These are phyloP conservation scores for Grallaria varia DNA, from an alignment of 2,113 vertebrate species.

Conservation along the genomic window DNA sequence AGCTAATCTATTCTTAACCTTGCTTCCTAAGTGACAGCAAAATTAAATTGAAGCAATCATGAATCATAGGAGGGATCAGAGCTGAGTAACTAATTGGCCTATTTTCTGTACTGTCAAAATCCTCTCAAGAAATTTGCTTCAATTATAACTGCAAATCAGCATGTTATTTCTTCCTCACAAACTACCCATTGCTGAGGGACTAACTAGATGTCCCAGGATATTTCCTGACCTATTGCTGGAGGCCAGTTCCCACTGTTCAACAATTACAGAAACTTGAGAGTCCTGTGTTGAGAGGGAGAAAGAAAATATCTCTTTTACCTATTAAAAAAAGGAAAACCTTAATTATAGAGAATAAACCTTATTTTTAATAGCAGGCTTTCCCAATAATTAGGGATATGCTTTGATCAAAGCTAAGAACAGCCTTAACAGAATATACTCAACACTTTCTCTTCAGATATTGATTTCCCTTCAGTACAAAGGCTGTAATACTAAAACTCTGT, in stretches of 20 bases:
- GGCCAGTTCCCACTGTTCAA: slow-evolving; percentile 61
- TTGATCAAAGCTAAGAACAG: not conserved
- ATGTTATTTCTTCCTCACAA: slow-evolving; percentile 71
- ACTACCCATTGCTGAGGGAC: slow-evolving; percentile 64
- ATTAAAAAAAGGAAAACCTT: not conserved
- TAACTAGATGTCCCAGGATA: slow-evolving; percentile 63
- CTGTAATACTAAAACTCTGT: not conserved
- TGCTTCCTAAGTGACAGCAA: slow-evolving; percentile 71
- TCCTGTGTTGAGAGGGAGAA: not conserved
- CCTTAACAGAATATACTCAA: not conserved
- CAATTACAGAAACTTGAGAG: slow-evolving; percentile 57
- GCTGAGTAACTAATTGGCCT: slow-evolving; percentile 80
- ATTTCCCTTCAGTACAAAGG: not conserved
- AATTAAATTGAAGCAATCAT: slow-evolving; percentile 80
- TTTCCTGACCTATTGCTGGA: slow-evolving; percentile 63
- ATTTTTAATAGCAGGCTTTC: not conserved
- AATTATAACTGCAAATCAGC: slow-evolving; percentile 81
- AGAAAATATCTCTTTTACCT: not conserved
- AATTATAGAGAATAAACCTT: not conserved
- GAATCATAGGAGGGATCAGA: slow-evolving; percentile 73
- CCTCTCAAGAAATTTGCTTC: slow-evolving; percentile 79
- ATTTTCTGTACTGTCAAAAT: slow-evolving; percentile 80
- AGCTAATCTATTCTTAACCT: slow-evolving; percentile 77
- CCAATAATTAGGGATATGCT: not conserved
- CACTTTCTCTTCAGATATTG: not conserved